Evolutionary conservation across 2,113 vertebrate genomes (phyloP), one percentile per base, ranked within the genome.

Genomic region (Tauraco erythrolophus): DNA sequence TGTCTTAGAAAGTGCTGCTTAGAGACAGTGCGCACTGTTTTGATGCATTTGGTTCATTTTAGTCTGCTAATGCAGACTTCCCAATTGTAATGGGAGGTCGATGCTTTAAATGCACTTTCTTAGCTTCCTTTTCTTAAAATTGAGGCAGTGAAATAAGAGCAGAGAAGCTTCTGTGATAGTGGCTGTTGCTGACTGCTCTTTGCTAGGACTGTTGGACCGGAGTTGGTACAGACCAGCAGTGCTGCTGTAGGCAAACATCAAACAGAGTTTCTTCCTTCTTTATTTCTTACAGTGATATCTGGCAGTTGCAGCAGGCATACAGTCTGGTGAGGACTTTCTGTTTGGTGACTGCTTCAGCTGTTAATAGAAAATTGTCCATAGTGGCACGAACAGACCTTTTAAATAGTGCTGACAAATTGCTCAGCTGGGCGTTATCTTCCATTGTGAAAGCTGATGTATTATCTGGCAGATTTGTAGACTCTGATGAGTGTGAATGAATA

Each of bases 151-250:
- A 74, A 23, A 43, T 10, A 41, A 78, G 10, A 86, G 30, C 65
- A 85, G 54, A 74, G 30, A 11, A 68, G 31, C 7, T 56, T 51
- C 11, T 33, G 1, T 72, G 50, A 27, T 48, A 77, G 48, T 41
- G 50, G 7, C 54, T 50, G n/a, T 14, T 77, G n/a, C 19, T 41
- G 39, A 35, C 14, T 85, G 58, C 74, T 28, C 2, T 84, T 12
- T 1, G 1, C 28, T 56, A 19, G 6, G 17, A 33, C 7, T 14
- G 9, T 37, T 72, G 60, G 30, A 56, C 25, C 0, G 1, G 74
- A 22, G 35, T 5, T 74, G 48, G 35, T 46, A 31, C 10, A 69
- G 43, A 56, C 6, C 30, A 91, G 18, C 68, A 62, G 37, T 28
- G 21, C 18, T 76, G n/a, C 39, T 74, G 28, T 33, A 64, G 19